Percentiles rank a stretch among this genome's conserved stretches.
Evolutionary conservation across 2,888 invertebrate genomes (phyloP).

Genomic region (Dolichopus griseipennis): DNA sequence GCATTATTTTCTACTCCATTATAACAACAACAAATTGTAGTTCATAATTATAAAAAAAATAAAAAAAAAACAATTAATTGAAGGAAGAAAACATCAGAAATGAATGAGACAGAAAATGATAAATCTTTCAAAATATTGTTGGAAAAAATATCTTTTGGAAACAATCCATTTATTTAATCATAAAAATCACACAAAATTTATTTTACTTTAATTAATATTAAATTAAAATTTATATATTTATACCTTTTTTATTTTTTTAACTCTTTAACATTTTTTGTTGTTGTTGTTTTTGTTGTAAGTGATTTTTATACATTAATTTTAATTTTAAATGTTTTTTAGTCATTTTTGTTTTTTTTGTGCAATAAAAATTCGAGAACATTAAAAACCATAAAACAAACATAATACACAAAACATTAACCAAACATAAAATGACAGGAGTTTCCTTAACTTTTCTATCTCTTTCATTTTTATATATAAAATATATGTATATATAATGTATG

Average conservation of each 20-base stretch:
- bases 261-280: neutral
- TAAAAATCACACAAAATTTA: constrained; percentile 6
- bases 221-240: constrained; percentile 1
- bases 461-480: no score
- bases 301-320: neutral
- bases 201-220: constrained; percentile 3
- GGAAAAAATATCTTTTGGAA: neutral
- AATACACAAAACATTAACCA: neutral
- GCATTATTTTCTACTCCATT: no score
- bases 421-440: neutral
- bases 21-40: no score
- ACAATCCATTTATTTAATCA: constrained; percentile 4
- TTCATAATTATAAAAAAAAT: no score
- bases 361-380: constrained; percentile 3
- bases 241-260: neutral
- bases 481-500: no score
- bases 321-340: neutral
- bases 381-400: constrained; percentile 3
- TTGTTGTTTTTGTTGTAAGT: no score
- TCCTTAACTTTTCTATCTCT: no score
- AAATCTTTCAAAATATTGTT: no score
- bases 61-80: no score
- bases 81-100: no score
- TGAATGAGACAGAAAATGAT: no score
- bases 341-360: constrained; percentile 1